Percentiles rank a stretch among this genome's conserved stretches.
Conservation (phyloP, 2,797 vertebrate species). For the Pampus argenteus region DNA sequence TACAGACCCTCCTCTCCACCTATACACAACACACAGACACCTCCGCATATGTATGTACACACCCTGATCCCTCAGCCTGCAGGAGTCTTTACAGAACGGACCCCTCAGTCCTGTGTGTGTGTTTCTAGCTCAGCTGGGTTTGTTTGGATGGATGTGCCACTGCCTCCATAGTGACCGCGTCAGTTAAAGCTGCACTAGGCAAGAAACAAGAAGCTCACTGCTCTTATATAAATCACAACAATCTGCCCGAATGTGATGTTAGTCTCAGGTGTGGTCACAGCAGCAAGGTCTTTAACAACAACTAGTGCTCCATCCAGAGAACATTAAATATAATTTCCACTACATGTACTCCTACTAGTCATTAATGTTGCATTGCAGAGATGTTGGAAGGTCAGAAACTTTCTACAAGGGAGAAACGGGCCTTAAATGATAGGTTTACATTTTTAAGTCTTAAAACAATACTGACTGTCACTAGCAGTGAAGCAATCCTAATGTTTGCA, state of each 20-base stretch:
- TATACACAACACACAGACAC: slow-evolving; percentile 61
- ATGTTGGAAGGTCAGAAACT: neutral
- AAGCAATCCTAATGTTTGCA: no score
- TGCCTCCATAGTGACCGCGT: slow-evolving; percentile 28
- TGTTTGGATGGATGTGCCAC: slow-evolving; percentile 39
- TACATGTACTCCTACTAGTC: neutral
- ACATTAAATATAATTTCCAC: neutral
- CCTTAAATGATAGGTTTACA: no score
- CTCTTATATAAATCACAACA: neutral
- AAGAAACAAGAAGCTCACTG: no score
- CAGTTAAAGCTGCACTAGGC: slow-evolving; percentile 28
- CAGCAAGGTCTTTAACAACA: neutral
- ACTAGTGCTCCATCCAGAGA: neutral
- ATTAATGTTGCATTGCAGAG: slow-evolving; percentile 33
- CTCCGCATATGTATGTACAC: slow-evolving; percentile 55
- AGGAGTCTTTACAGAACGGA: slow-evolving; percentile 40
- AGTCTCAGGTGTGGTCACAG: slow-evolving; percentile 13
- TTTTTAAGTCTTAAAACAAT: no score
- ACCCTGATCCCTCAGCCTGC: slow-evolving; percentile 51
- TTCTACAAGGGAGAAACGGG: neutral
- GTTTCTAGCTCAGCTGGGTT: slow-evolving; percentile 51
- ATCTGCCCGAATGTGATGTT: neutral
- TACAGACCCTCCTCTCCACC: slow-evolving; percentile 51
- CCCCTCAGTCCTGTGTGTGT: slow-evolving; percentile 42
- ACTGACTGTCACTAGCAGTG: neutral